These are phyloP conservation scores for Egretta garzetta DNA, from an alignment of 2,113 vertebrate species.

Conservation along the genomic window DNA sequence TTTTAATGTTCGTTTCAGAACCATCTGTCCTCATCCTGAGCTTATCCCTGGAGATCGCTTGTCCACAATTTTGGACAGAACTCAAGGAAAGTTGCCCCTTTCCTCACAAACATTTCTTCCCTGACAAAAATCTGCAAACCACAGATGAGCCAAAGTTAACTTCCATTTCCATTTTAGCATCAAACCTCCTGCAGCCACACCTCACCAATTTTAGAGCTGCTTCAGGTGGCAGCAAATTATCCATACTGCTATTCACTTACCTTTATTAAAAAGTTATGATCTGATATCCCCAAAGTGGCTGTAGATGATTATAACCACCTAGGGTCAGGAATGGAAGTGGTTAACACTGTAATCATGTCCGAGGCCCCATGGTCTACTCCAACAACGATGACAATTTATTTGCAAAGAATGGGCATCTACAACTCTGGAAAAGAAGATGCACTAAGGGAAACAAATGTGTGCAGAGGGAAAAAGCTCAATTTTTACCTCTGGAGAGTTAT, in stretches of 20 bases:
- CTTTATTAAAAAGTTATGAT: neutral
- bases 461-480: neutral
- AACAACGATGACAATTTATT: neutral
- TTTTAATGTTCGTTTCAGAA: neutral
- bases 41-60: neutral
- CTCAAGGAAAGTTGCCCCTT: neutral
- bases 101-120: neutral
- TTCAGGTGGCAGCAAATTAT: neutral
- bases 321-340: neutral
- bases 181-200: neutral
- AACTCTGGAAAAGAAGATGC: neutral
- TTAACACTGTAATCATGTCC: neutral
- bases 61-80: neutral
- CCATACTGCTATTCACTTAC: neutral
- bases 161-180: neutral
- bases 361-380: neutral
- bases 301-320: neutral
- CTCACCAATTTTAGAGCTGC: neutral
- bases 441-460: neutral
- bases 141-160: neutral
- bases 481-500: neutral
- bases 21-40: neutral
- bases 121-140: neutral
- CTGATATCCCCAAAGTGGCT: neutral
- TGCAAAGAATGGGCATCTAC: neutral